These are phyloP conservation scores for Amphiura filiformis DNA, from an alignment of 35 echinoderm and acorn worm genomes.

Conservation along the genomic window DNA sequence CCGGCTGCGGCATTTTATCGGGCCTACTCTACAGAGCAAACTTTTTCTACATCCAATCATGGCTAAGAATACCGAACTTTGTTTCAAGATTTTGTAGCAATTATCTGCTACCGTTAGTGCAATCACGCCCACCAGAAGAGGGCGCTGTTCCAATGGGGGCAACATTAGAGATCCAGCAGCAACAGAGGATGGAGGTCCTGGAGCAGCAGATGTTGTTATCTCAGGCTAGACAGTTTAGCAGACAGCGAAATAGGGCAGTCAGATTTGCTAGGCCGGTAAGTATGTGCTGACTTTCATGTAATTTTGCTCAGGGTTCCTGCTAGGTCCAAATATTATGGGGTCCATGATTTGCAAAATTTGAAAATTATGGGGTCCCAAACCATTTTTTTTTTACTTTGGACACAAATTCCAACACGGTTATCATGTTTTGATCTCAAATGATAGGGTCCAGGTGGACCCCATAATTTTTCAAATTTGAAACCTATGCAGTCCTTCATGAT, in stretches of 20 bases:
- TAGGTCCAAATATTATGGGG: too few species aligned
- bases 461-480: too few species aligned
- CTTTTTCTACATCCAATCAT: conserved; percentile 56
- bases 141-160: conserved; percentile 69
- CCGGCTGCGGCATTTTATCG: conserved; percentile 51
- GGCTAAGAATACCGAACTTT: conserved; percentile 43
- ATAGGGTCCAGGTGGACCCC: too few species aligned
- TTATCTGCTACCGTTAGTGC: conserved; percentile 42
- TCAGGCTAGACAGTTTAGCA: conserved; percentile 51
- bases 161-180: conserved; percentile 80
- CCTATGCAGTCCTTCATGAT: too few species aligned
- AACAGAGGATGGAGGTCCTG: conserved; percentile 73
- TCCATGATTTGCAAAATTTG: too few species aligned
- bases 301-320: too few species aligned
- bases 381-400: background rate
- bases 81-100: conserved; percentile 23
- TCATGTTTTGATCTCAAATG: too few species aligned
- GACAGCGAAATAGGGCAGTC: background rate
- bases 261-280: background rate
- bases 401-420: too few species aligned
- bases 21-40: conserved; percentile 70
- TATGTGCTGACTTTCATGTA: too few species aligned
- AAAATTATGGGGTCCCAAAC: too few species aligned
- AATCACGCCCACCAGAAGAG: conserved; percentile 51
- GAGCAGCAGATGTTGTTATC: conserved; percentile 75